Conservation (phyloP, 2,113 vertebrate species). For the Syngnathus scovelli region DNA sequence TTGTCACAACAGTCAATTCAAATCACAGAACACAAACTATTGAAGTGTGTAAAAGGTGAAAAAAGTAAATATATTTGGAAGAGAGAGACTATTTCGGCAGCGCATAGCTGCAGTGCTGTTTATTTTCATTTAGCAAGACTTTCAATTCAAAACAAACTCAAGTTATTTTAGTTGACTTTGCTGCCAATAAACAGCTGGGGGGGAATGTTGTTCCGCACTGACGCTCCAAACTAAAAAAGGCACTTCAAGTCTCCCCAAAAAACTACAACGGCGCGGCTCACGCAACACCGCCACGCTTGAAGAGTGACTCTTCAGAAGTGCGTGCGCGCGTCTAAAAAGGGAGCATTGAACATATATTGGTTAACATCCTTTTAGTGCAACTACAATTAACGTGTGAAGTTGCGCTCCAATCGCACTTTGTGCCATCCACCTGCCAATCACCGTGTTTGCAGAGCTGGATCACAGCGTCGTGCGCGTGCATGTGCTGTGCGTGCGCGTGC, state of each 20-base stretch:
- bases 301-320: conserved; percentile 63
- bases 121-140: conserved; percentile 76
- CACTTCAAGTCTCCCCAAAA: conserved; percentile 68
- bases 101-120: conserved; percentile 65
- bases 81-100: conserved; percentile 31
- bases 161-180: conserved; percentile 76
- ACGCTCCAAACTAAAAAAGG: conserved; percentile 52
- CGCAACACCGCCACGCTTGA: conserved; percentile 56
- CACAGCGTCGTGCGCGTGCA: conserved; percentile 40
- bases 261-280: conserved; percentile 47
- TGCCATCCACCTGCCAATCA: conserved; percentile 67
- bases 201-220: conserved; percentile 65
- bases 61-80: conserved; percentile 55
- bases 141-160: conserved; percentile 79
- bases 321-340: conserved; percentile 59
- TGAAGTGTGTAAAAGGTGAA: conserved; percentile 26
- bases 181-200: conserved; percentile 73
- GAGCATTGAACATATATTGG: conserved; percentile 74
- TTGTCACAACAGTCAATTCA: conserved; percentile 46
- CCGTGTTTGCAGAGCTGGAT: conserved; percentile 58
- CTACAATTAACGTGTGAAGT: conserved; percentile 64
- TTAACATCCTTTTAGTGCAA: conserved; percentile 67
- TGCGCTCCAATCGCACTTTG: conserved; percentile 53
- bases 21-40: conserved; percentile 44
- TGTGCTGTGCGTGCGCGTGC: conserved; percentile 52